phyloP scores from a whole-genome alignment of 2,797 vertebrate genomes.

The Sciurus carolinensis region DNA sequence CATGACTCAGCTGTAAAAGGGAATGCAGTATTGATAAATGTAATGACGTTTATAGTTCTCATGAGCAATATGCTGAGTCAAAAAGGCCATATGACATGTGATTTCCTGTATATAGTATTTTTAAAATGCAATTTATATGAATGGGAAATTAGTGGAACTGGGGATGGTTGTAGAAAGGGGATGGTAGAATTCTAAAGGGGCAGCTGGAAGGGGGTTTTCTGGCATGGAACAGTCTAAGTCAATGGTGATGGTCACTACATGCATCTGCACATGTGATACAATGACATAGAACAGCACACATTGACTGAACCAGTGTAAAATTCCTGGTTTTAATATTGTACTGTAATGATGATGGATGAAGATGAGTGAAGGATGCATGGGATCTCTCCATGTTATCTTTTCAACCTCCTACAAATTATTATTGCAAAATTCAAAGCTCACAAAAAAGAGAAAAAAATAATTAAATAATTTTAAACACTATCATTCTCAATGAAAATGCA shows the following conservation, averaged over 20 bases:
- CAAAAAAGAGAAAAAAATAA: no score
- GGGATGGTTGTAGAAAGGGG: not conserved
- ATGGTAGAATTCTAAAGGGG: not conserved
- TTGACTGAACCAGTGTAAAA: not conserved
- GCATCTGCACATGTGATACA: not conserved
- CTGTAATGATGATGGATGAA: not conserved
- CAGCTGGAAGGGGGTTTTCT: not conserved
- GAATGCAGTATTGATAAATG: not conserved
- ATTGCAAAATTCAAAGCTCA: not conserved
- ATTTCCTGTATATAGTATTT: not conserved
- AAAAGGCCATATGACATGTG: not conserved
- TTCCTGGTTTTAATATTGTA: not conserved
- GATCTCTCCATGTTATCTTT: not conserved
- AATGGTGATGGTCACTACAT: no score
- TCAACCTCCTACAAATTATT: not conserved
- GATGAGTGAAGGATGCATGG: rapidly evolving
- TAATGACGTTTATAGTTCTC: not conserved
- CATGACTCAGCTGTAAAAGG: not conserved
- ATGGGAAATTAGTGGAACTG: no score
- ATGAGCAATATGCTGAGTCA: not conserved
- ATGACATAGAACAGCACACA: not conserved
- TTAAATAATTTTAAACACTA: no score
- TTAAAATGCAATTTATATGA: not conserved
- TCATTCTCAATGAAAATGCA: no score
- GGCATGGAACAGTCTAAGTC: no score